These are phyloP conservation scores for Cinara cedri DNA, from an alignment of 2,888 invertebrate species.

Conservation along the genomic window DNA sequence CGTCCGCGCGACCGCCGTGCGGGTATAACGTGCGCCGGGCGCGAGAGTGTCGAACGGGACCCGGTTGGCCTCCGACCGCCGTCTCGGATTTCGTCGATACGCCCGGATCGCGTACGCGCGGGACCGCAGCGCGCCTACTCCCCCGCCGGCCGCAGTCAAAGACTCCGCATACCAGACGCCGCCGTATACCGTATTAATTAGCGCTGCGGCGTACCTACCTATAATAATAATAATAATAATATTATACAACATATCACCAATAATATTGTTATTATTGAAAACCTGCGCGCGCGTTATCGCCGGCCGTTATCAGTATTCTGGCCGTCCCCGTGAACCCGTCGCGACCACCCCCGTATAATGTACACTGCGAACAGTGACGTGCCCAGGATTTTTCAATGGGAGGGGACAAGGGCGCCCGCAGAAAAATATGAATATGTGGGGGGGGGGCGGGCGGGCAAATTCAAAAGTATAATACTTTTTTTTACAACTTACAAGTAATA, in stretches of 20 bases:
- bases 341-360: no score
- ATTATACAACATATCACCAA: not conserved
- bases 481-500: no score
- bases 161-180: slow-evolving; percentile 47
- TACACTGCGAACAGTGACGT: no score
- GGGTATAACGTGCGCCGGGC: slow-evolving; percentile 15
- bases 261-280: no score
- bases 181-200: slow-evolving; percentile 41
- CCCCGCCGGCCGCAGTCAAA: not conserved
- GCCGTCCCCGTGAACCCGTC: not conserved
- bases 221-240: no score
- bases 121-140: not conserved
- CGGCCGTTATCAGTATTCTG: slow-evolving; percentile 6
- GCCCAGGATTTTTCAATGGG: no score
- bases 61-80: slow-evolving; percentile 55
- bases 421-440: no score
- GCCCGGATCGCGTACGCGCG: slow-evolving; percentile 48
- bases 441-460: no score
- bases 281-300: not conserved
- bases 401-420: no score
- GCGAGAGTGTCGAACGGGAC: slow-evolving; percentile 44
- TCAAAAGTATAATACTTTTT: no score
- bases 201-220: not conserved
- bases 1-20: not conserved
- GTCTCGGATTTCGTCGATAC: slow-evolving; percentile 55